A percentile compares a stretch with the other conserved stretches of the same genome.
phyloP scores from a whole-genome alignment of 1,140 invertebrate genomes.

The Aphaenogaster rudis region DNA sequence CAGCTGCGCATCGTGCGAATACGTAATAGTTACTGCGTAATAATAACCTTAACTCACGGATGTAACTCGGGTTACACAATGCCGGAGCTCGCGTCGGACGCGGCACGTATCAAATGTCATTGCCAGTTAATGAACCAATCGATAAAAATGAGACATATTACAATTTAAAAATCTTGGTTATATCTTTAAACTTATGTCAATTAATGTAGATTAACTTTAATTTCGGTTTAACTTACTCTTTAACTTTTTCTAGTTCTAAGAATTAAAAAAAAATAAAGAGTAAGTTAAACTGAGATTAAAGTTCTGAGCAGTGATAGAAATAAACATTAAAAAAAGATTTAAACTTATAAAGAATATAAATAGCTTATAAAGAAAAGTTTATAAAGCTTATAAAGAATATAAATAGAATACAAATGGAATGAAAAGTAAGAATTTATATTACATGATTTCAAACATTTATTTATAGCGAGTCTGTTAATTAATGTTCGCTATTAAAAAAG shows the following conservation, averaged over 20 bases:
- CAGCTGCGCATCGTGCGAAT: slow-evolving; percentile 43
- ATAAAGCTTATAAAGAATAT: background rate
- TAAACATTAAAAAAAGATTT: background rate
- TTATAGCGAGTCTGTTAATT: background rate
- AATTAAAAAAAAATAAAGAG: too few species aligned
- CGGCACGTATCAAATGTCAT: slow-evolving; percentile 43
- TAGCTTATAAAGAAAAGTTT: background rate
- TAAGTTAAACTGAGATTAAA: too few species aligned
- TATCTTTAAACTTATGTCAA: background rate
- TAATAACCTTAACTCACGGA: slow-evolving; percentile 50
- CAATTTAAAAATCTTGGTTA: background rate
- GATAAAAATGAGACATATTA: background rate
- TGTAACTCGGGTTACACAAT: slow-evolving; percentile 35
- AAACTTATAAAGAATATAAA: too few species aligned
- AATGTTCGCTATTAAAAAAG: background rate
- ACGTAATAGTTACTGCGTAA: slow-evolving; percentile 60
- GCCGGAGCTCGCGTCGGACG: background rate
- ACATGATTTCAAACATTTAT: background rate
- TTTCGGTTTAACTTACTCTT: too few species aligned
- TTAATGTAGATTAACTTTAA: too few species aligned
- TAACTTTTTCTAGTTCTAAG: too few species aligned
- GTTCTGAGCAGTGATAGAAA: too few species aligned
- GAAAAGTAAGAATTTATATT: background rate
- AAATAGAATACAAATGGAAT: background rate
- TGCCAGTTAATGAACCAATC: background rate